Conservation (phyloP, 2,797 vertebrate genomes). For the Tokudaia tokunoshimensis region DNA sequence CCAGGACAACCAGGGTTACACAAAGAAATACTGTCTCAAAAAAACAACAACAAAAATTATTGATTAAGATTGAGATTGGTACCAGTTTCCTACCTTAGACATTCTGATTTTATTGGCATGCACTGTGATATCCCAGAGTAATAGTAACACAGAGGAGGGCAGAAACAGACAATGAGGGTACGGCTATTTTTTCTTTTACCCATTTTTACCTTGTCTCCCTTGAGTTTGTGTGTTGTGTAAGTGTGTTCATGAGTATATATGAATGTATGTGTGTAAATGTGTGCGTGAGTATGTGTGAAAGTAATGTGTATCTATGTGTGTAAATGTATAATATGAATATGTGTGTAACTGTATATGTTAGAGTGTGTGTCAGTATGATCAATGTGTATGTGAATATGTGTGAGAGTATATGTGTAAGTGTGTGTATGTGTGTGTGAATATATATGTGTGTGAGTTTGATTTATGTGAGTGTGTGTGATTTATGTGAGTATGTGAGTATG, state of each 20-base stretch:
- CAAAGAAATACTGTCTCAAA: not conserved
- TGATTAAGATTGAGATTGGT: not conserved
- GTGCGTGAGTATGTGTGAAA: not conserved
- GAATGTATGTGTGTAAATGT: too few species aligned
- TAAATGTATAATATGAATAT: not conserved
- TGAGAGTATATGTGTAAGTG: not conserved
- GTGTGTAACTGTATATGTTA: not conserved
- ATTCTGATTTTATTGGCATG: conserved; percentile 4
- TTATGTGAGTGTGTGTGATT: not conserved
- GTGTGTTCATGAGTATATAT: not conserved
- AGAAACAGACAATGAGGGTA: not conserved
- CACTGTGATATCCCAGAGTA: not conserved
- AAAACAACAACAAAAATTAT: not conserved
- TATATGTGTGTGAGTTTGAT: not conserved
- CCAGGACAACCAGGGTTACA: not conserved
- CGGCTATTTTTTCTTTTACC: not conserved
- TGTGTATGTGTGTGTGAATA: not conserved
- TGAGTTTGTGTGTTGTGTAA: not conserved
- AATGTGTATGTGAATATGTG: not conserved
- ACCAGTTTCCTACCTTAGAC: not conserved
- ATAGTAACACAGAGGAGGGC: not conserved
- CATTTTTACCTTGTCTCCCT: not conserved
- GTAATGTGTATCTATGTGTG: not conserved
- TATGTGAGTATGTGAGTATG: not conserved
- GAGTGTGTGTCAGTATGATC: too few species aligned